Evolutionary conservation across 2,888 invertebrate genomes (phyloP), one percentile per base, ranked within the genome.

Genomic region (Macaria notata): DNA sequence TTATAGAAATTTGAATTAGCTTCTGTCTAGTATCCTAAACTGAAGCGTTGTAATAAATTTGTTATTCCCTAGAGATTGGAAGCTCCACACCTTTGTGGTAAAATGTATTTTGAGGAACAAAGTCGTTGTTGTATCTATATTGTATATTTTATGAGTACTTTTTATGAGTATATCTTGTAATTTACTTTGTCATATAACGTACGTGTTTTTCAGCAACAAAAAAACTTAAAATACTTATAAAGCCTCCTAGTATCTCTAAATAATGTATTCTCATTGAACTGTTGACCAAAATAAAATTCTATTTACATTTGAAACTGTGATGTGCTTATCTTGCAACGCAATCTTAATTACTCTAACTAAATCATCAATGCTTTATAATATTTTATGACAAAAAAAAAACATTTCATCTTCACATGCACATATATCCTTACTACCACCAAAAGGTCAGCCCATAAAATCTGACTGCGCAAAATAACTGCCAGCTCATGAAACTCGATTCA

Each of bases 1-100:
- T 45, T 60, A 68, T 64, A 62, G 60, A 64, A 62, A 70, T 68
- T 66, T 63, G 61, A 66, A 68, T 57, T 55, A 61, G 47, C 47
- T 50, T 42, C 46, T 53, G 41, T 55, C 57, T 46, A 53, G 42
- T 56, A 49, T 50, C 57, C 48, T 56, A 45, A 38, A 49, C 50
- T 59, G 47, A 52, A 64, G 63, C 59, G 63, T 51, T 45, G 62
- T 56, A 62, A 57, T 55, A 54, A 65, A 61, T 65, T 61, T 63
- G 56, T 63, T 48, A 49, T 52, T 54, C 69, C 63, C 59, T 46
- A 39, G 65, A 49, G 66, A 48, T 59, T 54, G 50, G 53, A 47
- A 29, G 48, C 54, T 55, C 54, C 42, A 63, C 56, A 63, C 55
- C 57, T 59, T n/a, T 47, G 31, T 56, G 49, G 38, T 39, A 43